phyloP scores from a whole-genome alignment of 2,797 vertebrate genomes.

The Diceros bicornis region DNA sequence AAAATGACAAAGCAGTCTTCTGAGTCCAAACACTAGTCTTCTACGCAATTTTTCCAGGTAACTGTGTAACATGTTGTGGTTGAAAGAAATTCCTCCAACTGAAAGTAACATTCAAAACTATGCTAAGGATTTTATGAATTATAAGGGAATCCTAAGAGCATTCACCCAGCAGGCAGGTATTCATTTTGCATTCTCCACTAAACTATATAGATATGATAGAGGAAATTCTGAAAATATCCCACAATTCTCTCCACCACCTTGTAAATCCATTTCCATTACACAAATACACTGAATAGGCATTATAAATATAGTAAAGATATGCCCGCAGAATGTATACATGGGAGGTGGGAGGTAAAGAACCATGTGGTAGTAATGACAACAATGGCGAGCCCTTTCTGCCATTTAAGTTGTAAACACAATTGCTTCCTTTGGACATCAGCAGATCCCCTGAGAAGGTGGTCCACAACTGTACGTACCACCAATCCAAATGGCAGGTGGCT shows the following conservation, averaged over 20 bases:
- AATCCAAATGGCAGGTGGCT: not conserved
- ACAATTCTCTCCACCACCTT: not conserved
- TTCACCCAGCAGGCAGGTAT: not conserved
- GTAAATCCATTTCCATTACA: conserved; percentile 9
- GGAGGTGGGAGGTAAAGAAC: not conserved
- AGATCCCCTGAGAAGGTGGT: not conserved
- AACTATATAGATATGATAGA: not conserved
- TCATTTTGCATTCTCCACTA: conserved; percentile 49
- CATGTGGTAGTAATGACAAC: not conserved
- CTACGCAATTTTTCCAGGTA: conserved; percentile 52
- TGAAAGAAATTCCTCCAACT: conserved; percentile 37
- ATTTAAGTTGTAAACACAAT: not conserved
- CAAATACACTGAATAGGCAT: not conserved
- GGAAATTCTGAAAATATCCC: not conserved
- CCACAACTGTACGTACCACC: not conserved
- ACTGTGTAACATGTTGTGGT: not conserved
- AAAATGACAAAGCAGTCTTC: conserved; percentile 15
- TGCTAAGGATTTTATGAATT: not conserved
- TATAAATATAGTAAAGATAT: not conserved
- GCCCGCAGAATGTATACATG: not conserved
- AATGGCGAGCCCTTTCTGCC: not conserved
- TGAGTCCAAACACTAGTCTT: conserved; percentile 13
- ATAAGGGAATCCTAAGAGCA: not conserved
- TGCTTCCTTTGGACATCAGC: not conserved
- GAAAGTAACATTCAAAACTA: conserved; percentile 38